phyloP scores from a whole-genome alignment of 2,113 vertebrate genomes.

The Thalassarche chlororhynchos region DNA sequence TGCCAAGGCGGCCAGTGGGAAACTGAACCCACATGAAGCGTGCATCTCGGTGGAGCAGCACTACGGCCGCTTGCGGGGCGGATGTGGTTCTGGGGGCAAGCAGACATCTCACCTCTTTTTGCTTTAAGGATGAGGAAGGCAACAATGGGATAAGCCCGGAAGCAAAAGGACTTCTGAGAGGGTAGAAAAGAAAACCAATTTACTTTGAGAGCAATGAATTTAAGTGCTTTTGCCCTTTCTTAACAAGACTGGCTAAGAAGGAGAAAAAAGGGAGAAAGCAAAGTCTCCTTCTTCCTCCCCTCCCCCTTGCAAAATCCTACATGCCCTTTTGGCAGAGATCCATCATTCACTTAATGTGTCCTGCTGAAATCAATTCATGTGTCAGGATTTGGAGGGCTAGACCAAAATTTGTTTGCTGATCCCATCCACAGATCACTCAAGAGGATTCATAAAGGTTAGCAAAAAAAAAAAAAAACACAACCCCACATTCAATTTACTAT shows the following conservation, averaged over 20 bases:
- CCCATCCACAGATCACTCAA: constrained; percentile 56
- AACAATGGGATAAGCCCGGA: neutral
- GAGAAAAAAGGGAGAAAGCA: constrained; percentile 38
- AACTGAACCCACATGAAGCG: fast-evolving
- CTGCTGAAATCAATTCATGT: constrained; percentile 57
- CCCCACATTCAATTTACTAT: neutral
- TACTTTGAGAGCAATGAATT: constrained; percentile 36
- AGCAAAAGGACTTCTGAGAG: neutral
- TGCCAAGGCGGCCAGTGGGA: neutral
- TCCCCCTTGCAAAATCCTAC: constrained; percentile 40
- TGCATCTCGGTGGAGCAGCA: fast-evolving
- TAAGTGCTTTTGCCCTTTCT: constrained; percentile 55
- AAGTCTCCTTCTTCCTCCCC: constrained; percentile 7
- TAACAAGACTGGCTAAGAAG: neutral
- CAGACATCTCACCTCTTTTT: neutral
- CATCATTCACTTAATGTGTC: constrained; percentile 56
- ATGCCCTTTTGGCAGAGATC: constrained; percentile 59
- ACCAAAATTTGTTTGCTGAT: constrained; percentile 63
- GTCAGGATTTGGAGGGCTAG: constrained; percentile 43
- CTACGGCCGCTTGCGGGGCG: fast-evolving
- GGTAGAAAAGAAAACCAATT: constrained; percentile 1
- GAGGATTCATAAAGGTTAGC: constrained; percentile 37
- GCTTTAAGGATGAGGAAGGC: neutral
- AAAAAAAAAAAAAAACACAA: neutral
- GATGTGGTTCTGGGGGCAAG: fast-evolving